Evolutionary conservation across 2,888 invertebrate species (phyloP).

Genomic region (Diarsia mendica): DNA sequence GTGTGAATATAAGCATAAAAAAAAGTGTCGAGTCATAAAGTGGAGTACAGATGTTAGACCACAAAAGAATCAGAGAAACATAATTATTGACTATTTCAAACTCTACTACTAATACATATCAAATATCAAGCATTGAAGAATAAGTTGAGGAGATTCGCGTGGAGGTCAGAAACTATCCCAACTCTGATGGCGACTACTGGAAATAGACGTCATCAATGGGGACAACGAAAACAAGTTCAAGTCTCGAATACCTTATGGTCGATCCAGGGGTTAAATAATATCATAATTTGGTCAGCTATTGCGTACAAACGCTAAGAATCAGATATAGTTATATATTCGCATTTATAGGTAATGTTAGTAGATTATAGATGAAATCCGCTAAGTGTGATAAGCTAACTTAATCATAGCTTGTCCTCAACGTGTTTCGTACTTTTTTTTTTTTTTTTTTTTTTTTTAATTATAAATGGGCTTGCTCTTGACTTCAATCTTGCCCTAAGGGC

Average conservation of each 20-base stretch:
- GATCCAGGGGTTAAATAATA: background rate
- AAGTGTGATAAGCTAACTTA: no score
- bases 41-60: background rate
- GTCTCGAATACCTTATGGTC: background rate
- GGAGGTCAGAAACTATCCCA: background rate
- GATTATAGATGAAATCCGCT: no score
- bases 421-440: background rate
- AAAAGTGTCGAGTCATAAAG: background rate
- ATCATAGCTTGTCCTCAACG: background rate
- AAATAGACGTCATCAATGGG: background rate
- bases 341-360: no score
- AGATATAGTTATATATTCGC: no score
- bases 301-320: background rate
- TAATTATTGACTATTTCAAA: background rate
- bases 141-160: background rate
- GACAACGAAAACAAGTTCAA: background rate
- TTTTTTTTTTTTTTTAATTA: no score
- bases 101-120: no score
- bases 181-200: no score
- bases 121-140: background rate
- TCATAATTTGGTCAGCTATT: background rate
- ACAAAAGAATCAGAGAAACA: background rate
- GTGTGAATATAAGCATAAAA: background rate
- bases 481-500: no score
- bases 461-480: no score